Base-by-base conservation (phyloP, 2,113 vertebrate species). In the Pelecanus crispus region DNA sequence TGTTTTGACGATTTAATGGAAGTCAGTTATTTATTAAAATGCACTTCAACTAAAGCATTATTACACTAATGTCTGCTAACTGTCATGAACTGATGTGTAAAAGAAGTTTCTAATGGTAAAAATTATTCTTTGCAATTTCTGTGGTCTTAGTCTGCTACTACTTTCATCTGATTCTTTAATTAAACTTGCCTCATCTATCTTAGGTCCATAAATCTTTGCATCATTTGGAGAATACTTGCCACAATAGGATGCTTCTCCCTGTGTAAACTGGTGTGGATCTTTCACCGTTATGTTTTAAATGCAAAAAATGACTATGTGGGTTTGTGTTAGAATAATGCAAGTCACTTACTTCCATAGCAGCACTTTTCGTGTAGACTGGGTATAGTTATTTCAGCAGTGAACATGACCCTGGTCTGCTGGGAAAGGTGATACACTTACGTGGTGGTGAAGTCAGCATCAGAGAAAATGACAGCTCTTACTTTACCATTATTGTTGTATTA, bases 341-440 rank as follows among this genome's bases (percentile, higher is more conserved):
- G 3, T 61, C 18, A 84, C 67, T 72, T 17, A 14, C 6, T 87
- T 85, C 18, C 17, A 17, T 8, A 40, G 34, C 36, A 78, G 25
- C 18, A 32, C 13, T 73, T 84, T 70, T 68, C 8, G 4, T 70
- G 16, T 16, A 34, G 18, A 3, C 45, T 45, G 24, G 26, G 28
- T 70, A 14, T 19, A 7, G 32, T 88, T 71, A 65, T 81, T 92
- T 90, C 36, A 52, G 29, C 17, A 25, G 6, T 20, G 63, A 70
- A 25, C 0, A 0, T 5, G 44, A 42, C 0, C 1, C 3, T 52
- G 7, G 5, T 40, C 8, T 53, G 6, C 31, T 87, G 31, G 13
- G 65, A 62, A 77, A 79, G 28, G 26, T 44, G 31, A 31, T 44
- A 22, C 2, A 40, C 2, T 6, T 44, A 9, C 17, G 9, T 56